Conservation (phyloP, 1,140 invertebrate genomes). For the Diachasma alloeum region DNA sequence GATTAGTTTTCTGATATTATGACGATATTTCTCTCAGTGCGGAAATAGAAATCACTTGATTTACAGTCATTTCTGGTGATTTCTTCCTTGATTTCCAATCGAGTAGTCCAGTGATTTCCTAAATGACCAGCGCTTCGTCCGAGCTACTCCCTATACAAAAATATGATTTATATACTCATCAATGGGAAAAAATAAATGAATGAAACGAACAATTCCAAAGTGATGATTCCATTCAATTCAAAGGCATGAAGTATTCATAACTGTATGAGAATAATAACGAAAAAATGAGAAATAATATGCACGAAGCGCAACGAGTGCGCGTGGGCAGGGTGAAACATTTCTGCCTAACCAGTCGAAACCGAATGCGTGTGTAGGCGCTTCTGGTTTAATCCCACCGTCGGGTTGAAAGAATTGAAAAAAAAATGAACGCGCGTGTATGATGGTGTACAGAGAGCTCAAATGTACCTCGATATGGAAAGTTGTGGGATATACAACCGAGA, state of each 20-base stretch:
- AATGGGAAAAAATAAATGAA: background rate
- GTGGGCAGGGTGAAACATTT: slow-evolving; percentile 37
- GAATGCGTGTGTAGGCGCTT: slow-evolving; percentile 51
- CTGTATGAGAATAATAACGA: background rate
- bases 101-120: too few relatives aligned
- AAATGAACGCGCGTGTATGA: background rate
- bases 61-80: too few relatives aligned
- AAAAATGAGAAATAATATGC: slow-evolving; percentile 6
- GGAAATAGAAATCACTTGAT: too few relatives aligned
- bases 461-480: slow-evolving; percentile 52
- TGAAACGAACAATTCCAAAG: background rate
- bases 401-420: background rate
- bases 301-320: background rate
- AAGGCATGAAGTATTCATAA: background rate
- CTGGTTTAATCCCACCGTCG: slow-evolving; percentile 48
- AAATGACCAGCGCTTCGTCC: too few relatives aligned
- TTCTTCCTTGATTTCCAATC: too few relatives aligned
- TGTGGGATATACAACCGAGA: slow-evolving; percentile 38
- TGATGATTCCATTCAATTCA: background rate
- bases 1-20: too few relatives aligned
- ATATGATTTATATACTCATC: too few relatives aligned
- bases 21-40: too few relatives aligned
- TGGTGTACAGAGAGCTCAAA: slow-evolving; percentile 38
- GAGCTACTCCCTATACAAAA: too few relatives aligned
- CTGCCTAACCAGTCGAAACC: slow-evolving; percentile 43